A percentile compares a stretch with the other conserved stretches of the same genome.
These are phyloP conservation scores for Euclidia mi DNA, from an alignment of 2,888 invertebrate genomes.

Conservation along the genomic window DNA sequence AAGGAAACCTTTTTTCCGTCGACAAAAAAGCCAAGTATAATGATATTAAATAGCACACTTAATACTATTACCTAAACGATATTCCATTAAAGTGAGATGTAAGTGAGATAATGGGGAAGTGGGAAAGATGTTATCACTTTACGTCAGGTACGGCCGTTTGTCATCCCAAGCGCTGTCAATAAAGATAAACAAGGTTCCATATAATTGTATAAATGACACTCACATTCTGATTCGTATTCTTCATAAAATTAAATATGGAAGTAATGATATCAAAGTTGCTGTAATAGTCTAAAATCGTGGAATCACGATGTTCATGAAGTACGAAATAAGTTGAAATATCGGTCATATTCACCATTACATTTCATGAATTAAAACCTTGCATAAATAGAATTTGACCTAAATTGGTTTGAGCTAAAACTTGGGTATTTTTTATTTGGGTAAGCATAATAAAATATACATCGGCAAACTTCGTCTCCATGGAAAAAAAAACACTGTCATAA, in stretches of 20 bases:
- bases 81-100: background rate
- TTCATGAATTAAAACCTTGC: no score
- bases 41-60: slow-evolving; percentile 8
- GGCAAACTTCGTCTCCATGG: background rate
- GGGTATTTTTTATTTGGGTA: no score
- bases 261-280: no score
- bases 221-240: no score
- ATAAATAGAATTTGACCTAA: no score
- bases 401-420: no score
- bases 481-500: slow-evolving; percentile 26
- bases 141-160: slow-evolving; percentile 23
- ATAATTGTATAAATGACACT: slow-evolving; percentile 30
- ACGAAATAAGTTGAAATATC: no score
- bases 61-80: slow-evolving; percentile 25
- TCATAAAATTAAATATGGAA: no score
- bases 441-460: slow-evolving; percentile 17
- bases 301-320: no score
- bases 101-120: background rate
- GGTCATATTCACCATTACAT: no score
- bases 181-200: slow-evolving; percentile 28
- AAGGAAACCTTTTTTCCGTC: slow-evolving; percentile 8
- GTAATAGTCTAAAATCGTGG: no score
- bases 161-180: slow-evolving; percentile 31
- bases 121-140: slow-evolving; percentile 18
- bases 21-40: slow-evolving; percentile 9